Base-by-base conservation (phyloP, 2,888 invertebrate species). In the Diploptera punctata region DNA sequence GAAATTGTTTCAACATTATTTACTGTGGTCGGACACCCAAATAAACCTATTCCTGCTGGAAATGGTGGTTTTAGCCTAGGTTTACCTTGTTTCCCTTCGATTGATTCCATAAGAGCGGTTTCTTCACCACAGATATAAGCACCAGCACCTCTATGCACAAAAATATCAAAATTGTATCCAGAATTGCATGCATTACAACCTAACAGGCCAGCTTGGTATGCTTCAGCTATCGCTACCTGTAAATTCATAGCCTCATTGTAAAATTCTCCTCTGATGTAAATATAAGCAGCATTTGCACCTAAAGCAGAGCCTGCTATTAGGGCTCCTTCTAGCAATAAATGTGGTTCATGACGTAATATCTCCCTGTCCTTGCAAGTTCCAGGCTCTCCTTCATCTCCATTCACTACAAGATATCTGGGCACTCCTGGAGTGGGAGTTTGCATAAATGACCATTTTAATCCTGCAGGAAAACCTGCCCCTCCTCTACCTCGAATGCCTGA, bases 101-200 rank as follows among this genome's bases (percentile, higher is more conserved):
- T 79, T 24, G 88, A 88, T 79, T 89, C 89, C 77, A 90, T 89
- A 69, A 89, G 80, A 7, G 89, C 87, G 24, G 89, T 90, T 79
- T 89, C 89, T 79, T 89, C 89, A 31, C 89, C 89, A 80, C 89
- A 90, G 77, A 89, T 89, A 79, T 89, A 89, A 1, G 89, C 89
- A 26, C 89, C 89, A 33, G 89, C 89, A 61, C 89, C 89, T 67
- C 89, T 82, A 77, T 88, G 88, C 75, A 86, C 81, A 79, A 85
- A 89, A 0, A 89, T 84, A 78, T 89, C 89, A 80, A 89, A 90
- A 79, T 88, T 87, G 79, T 87, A 90, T 2, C 89, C 89, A 70
- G 86, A 84, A 1, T 87, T 88, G 78, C 88, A 87, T 2, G 88
- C 86, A 82, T 90, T 87, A 78, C 86, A 87, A 21, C 89, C 89